Evolutionary conservation across 1,140 invertebrate genomes (phyloP).

Genomic region (Drosophila pandora): DNA sequence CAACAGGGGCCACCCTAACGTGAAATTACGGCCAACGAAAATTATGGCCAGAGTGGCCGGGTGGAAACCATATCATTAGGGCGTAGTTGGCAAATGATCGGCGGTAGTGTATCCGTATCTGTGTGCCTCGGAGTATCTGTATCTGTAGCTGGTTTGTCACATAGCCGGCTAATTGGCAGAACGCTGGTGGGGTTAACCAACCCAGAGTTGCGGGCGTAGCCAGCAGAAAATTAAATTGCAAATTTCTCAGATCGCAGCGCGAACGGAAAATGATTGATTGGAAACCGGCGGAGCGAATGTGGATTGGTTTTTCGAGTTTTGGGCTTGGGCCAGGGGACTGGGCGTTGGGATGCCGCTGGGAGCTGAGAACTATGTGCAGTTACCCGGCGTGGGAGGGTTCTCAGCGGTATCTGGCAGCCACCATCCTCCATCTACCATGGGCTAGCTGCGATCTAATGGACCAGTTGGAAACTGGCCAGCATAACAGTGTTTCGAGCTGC

Average conservation of each 20-base stretch:
- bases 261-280: slow-evolving; percentile 64
- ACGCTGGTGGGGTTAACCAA: slow-evolving; percentile 31
- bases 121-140: slow-evolving; percentile 16
- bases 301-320: slow-evolving; percentile 32
- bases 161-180: slow-evolving; percentile 54
- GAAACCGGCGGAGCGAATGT: slow-evolving; percentile 12
- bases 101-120: neutral
- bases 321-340: slow-evolving; percentile 11
- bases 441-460: slow-evolving; percentile 12
- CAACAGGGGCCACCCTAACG: slow-evolving; percentile 69
- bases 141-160: slow-evolving; percentile 41
- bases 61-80: slow-evolving; percentile 63
- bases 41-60: slow-evolving; percentile 49
- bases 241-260: slow-evolving; percentile 30
- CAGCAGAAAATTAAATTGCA: slow-evolving; percentile 54
- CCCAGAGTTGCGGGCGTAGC: slow-evolving; percentile 33
- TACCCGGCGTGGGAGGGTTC: slow-evolving; percentile 33
- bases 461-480: slow-evolving; percentile 37
- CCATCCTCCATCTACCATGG: neutral
- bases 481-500: slow-evolving; percentile 1
- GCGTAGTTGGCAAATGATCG: slow-evolving; percentile 44
- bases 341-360: slow-evolving; percentile 44
- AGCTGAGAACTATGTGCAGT: slow-evolving; percentile 17
- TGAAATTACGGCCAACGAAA: slow-evolving; percentile 59
- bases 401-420: slow-evolving; percentile 6